Evolutionary conservation across 1,140 invertebrate species (phyloP), one percentile per base, ranked within the genome.

Genomic region (Drosophila saltans): DNA sequence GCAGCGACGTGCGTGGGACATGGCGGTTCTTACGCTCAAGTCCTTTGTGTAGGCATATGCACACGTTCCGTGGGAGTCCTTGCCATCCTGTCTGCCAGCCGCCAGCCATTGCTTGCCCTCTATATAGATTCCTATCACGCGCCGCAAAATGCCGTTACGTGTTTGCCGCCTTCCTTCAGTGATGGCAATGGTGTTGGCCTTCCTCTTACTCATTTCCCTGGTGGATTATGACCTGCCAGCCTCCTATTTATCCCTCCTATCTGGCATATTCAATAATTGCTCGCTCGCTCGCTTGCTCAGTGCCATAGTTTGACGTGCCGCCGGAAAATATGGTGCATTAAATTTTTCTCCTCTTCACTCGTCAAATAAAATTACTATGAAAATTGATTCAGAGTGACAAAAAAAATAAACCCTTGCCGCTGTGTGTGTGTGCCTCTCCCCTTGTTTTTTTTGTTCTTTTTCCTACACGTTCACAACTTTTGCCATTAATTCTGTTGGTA

Each of bases 81-180:
- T 71, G 69, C 76, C 74, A 72, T 64, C 21, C 45, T 24, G 16
- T 8, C 45, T 52, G 24, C 45, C 45, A 52, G 6, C 21, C 45
- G 21, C 7, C 21, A 48, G 45, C 45, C 24, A 4, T 4, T 52
- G 45, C 21, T 26, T 21, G 45, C 45, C 45, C 21, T 52, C 1
- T 24, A 9, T 24, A 52, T 52, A 56, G 76, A 86, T 86, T 86
- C 83, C 76, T 59, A 86, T 88, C 83, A 86, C 83, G 83, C 83
- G 73, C 80, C 80, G 67, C 83, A 86, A 86, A 86, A 86, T 86
- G 83, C 72, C 84, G 73, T 86, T 86, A 86, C 83, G 83, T 86
- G 82, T 86, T 86, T 86, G 80, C 81, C 76, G 80, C 65, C 80
- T 67, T 43, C 71, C 24, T 58, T 40, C 16, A 16, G 65, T 40